Percentiles rank a stretch among this genome's conserved stretches.
phyloP scores from a whole-genome alignment of 2,888 invertebrate species.

The Drosophila koepferae region DNA sequence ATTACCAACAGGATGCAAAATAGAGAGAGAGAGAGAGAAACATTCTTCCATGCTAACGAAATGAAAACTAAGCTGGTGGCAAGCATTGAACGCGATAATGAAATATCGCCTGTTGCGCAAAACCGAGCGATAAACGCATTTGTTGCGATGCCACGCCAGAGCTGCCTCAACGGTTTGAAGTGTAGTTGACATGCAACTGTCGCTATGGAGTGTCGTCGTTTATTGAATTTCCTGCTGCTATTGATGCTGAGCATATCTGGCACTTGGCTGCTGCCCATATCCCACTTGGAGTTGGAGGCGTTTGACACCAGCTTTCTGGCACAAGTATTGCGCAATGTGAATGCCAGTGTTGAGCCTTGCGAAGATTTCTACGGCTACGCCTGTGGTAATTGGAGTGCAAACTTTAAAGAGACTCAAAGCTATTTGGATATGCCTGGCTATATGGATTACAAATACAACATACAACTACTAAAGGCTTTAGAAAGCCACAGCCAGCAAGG shows the following conservation, averaged over 20 bases:
- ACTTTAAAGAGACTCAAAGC: conserved; percentile 49
- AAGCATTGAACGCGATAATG: conserved; percentile 37
- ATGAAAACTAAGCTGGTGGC: conserved; percentile 38
- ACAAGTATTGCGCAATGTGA: conserved; percentile 64
- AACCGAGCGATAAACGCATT: conserved; percentile 44
- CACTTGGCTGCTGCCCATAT: conserved; percentile 8
- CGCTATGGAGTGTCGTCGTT: conserved; percentile 54
- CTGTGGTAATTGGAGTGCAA: conserved; percentile 75
- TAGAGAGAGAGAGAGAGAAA: conserved; percentile 4
- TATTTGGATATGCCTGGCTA: conserved; percentile 80
- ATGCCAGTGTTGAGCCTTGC: conserved; percentile 66
- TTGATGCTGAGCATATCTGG: conserved; percentile 21
- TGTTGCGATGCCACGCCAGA: conserved; percentile 2
- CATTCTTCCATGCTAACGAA: conserved; percentile 14
- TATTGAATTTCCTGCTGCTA: conserved; percentile 30
- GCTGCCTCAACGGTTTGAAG: conserved; percentile 17
- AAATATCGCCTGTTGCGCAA: conserved; percentile 32
- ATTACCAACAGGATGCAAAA: conserved; percentile 51
- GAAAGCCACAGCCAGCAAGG: conserved; percentile 8
- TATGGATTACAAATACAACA: conserved; percentile 73
- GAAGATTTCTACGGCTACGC: conserved; percentile 78
- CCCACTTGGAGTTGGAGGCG: conserved; percentile 1
- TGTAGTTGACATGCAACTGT: conserved; percentile 46
- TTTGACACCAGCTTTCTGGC: conserved; percentile 52
- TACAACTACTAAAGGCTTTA: conserved; percentile 59